phyloP scores from a whole-genome alignment of 2,113 vertebrate genomes.

The Fulmarus glacialis region DNA sequence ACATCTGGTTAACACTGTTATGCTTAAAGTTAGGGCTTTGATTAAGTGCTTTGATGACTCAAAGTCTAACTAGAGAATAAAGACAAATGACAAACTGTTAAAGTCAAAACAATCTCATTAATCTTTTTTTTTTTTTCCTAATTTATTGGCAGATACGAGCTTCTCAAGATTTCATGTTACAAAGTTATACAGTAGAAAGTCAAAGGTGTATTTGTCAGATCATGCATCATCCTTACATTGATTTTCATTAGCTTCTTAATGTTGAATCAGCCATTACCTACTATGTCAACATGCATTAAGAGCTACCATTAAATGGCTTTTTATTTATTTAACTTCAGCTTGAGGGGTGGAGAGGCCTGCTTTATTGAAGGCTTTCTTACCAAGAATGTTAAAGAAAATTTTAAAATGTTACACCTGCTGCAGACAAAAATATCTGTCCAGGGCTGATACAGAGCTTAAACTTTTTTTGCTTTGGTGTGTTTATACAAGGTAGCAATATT shows the following conservation, averaged over 20 bases:
- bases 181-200: neutral
- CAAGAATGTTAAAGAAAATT: neutral
- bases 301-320: constrained; percentile 11
- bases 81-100: neutral
- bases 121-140: neutral
- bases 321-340: constrained; percentile 37
- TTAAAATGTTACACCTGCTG: neutral
- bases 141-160: neutral
- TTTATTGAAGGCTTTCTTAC: neutral
- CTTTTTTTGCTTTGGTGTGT: neutral
- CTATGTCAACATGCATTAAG: constrained; percentile 29
- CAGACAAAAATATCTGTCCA: neutral
- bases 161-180: neutral
- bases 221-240: neutral
- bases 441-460: neutral
- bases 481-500: neutral
- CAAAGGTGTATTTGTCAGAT: constrained; percentile 14
- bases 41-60: neutral
- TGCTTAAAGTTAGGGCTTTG: neutral
- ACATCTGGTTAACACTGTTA: neutral
- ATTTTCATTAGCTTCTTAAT: constrained; percentile 41
- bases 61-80: neutral
- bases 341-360: neutral
- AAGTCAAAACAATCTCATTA: neutral
- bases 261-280: constrained; percentile 6